A percentile compares a stretch with the other conserved stretches of the same genome.
These are phyloP conservation scores for Athene noctua DNA, from an alignment of 2,113 vertebrate species.

Conservation along the genomic window DNA sequence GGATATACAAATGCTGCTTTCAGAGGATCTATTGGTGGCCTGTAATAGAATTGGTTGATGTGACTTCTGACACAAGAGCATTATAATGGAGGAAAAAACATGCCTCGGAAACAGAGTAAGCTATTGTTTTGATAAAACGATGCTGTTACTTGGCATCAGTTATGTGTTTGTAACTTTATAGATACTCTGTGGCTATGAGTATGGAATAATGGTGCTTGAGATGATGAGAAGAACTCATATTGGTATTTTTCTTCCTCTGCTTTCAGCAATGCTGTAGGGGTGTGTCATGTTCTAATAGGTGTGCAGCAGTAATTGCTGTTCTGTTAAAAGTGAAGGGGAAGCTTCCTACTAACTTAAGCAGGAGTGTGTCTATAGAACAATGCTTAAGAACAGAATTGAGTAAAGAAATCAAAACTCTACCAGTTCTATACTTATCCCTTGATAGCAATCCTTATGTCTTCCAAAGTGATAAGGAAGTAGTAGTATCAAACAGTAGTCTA, in stretches of 20 bases:
- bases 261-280: neutral
- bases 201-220: neutral
- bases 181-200: neutral
- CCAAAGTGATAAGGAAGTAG: neutral
- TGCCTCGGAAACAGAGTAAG: neutral
- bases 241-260: neutral
- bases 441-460: neutral
- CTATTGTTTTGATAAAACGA: neutral
- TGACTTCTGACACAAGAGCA: neutral
- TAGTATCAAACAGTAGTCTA: neutral
- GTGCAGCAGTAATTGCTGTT: neutral
- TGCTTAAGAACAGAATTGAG: neutral
- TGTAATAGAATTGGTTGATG: neutral
- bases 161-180: neutral
- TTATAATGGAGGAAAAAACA: neutral
- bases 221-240: neutral
- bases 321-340: neutral
- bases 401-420: neutral
- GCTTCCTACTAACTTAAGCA: neutral
- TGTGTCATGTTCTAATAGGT: neutral
- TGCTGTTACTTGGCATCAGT: neutral
- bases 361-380: accelerated
- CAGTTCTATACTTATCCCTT: neutral
- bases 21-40: neutral
- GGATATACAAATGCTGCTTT: neutral